Percentiles rank a stretch among this genome's conserved stretches.
Evolutionary conservation across 2,797 vertebrate species (phyloP).

Genomic region (Luscinia luscinia): DNA sequence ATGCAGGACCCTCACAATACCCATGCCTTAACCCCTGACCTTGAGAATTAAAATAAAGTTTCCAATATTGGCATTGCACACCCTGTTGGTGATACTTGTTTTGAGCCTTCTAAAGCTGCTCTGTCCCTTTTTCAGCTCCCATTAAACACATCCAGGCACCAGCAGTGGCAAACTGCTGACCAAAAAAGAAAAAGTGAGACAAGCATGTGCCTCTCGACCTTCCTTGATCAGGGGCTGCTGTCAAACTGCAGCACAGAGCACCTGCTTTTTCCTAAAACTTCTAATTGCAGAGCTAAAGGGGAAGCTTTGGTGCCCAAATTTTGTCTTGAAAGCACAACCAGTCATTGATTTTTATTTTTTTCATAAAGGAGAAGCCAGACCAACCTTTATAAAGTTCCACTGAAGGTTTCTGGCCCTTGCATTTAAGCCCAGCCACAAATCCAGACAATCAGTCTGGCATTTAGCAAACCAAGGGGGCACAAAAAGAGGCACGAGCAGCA

Average conservation of each 20-base stretch:
- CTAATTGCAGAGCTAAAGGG: background rate
- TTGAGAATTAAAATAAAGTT: background rate
- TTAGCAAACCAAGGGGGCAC: background rate
- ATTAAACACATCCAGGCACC: background rate
- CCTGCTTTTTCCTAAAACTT: background rate
- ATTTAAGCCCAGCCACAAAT: background rate
- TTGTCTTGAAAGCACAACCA: background rate
- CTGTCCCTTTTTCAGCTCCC: background rate
- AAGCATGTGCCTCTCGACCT: rapidly evolving
- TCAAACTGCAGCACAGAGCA: background rate
- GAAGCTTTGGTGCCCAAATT: background rate
- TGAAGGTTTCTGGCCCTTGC: background rate
- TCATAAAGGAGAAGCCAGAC: background rate
- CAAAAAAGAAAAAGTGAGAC: background rate
- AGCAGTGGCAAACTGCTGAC: background rate
- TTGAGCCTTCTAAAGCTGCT: background rate
- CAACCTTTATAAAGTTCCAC: background rate
- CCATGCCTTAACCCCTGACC: background rate
- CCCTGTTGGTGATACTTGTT: background rate
- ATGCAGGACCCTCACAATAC: background rate
- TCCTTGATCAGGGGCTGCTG: background rate
- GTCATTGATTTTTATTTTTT: background rate
- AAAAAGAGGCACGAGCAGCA: background rate
- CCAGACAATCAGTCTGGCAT: background rate
- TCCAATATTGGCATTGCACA: background rate